phyloP scores from a whole-genome alignment of 2,888 invertebrate genomes.

The Epirrhoe tristata region DNA sequence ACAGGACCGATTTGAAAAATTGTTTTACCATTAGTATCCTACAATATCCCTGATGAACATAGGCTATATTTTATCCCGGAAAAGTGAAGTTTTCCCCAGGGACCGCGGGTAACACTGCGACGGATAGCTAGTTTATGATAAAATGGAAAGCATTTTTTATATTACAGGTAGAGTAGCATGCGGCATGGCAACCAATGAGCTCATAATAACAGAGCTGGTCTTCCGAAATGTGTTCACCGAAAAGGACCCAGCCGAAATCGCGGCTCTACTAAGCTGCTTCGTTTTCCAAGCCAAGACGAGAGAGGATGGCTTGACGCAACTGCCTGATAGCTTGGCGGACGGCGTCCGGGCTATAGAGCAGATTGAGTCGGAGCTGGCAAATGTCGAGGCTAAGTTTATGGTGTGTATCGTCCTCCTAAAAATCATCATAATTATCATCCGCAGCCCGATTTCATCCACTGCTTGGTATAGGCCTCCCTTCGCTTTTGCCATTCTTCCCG shows the following conservation, averaged over 20 bases:
- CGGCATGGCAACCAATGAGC: conserved; percentile 88
- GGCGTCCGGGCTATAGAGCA: conserved; percentile 89
- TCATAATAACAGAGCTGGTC: conserved; percentile 97
- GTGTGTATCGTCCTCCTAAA: conserved; percentile 66
- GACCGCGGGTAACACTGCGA: too few species aligned
- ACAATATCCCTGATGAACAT: too few species aligned
- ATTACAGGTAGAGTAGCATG: conserved; percentile 72
- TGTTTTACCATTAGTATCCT: too few species aligned
- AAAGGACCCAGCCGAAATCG: conserved; percentile 95
- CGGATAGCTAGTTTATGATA: too few species aligned
- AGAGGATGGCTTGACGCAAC: conserved; percentile 74
- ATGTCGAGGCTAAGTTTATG: conserved; percentile 87
- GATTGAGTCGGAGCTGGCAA: conserved; percentile 88
- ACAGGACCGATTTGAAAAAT: too few species aligned
- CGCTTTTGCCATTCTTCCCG: too few species aligned
- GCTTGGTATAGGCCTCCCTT: too few species aligned
- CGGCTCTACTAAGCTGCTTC: conserved; percentile 95
- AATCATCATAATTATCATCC: too few species aligned
- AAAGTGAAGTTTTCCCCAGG: too few species aligned
- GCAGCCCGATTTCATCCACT: too few species aligned
- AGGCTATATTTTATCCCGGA: too few species aligned
- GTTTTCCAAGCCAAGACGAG: conserved; percentile 95
- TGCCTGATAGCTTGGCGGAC: conserved; percentile 85
- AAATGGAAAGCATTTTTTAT: not conserved
- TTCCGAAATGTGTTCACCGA: conserved; percentile 95